Base-by-base conservation (phyloP, 2,888 invertebrate genomes). In the Volucella inflata region DNA sequence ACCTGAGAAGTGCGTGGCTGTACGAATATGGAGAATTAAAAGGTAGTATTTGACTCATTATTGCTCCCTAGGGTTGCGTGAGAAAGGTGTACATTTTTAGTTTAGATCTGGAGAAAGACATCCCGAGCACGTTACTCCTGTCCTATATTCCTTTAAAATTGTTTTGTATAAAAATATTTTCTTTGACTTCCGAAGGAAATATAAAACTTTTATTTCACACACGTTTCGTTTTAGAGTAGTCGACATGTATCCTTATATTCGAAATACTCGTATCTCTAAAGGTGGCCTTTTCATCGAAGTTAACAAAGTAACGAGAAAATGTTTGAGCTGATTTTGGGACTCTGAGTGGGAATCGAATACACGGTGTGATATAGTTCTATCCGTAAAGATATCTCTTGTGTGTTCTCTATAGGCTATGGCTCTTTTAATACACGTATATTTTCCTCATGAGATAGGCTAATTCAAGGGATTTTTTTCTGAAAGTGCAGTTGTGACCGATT, bases 21-120 rank as follows among this genome's bases (percentile, higher is more conserved):
- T n/a, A 46, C 12, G 46, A 53, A 62, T 53, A 12, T 46, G 30
- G 59, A 17, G 14, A 48, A 67, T 59, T 57, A 21, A n/a, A n/a
- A 55, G 59, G 60, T 30, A 74, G 55, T 85, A 55, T 17, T 70
- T 50, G 68, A 42, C 75, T 84, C 79, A 60, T 84, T 85, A 81
- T 76, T 62, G 57, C 57, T 77, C 16, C 17, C 30, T 44, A 16
- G 62, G 65, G 67, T 72, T 71, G 36, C 81, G 62, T 76, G 81
- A 76, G 81, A 85, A 81, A 65, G 65, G 44, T 70, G 30, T 36
- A 59, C 21, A 48, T 38, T 44, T 40, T 17, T 44, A 36, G 17
- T 3, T 36, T 48, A 42, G 60, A 82, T 72, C 62, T 72, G 53
- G 17, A n/a, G 46, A 83, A 44, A 71, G 10, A 17, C 38, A 71